Conservation (phyloP, 2,113 vertebrate genomes). For the Atrichornis clamosus region DNA sequence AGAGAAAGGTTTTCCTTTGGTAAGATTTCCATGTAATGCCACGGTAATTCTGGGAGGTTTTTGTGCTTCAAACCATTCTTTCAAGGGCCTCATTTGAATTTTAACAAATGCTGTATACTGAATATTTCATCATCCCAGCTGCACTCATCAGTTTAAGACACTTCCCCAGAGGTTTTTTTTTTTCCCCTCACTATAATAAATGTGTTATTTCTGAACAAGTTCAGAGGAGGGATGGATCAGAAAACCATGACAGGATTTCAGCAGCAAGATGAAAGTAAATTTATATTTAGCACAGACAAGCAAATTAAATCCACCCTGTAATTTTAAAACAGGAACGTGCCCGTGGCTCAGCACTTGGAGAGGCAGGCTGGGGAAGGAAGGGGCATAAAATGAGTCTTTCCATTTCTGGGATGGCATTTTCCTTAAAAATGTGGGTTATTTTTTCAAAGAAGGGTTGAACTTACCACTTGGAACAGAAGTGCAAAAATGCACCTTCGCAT, state of each 20-base stretch:
- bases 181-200: not conserved
- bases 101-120: not conserved
- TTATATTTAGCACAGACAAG: not conserved
- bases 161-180: not conserved
- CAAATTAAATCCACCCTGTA: not conserved
- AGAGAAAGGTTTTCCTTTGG: not conserved
- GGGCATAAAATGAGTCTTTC: not conserved
- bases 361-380: not conserved
- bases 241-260: not conserved
- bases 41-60: not conserved
- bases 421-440: not conserved
- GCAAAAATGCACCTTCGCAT: not conserved
- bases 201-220: not conserved
- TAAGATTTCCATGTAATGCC: not conserved
- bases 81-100: not conserved
- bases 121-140: not conserved
- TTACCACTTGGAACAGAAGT: not conserved
- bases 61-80: not conserved
- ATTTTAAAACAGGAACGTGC: rapidly evolving
- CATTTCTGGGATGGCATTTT: not conserved
- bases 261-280: not conserved
- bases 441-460: not conserved
- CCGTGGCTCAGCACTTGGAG: rapidly evolving
- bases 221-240: not conserved
- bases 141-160: not conserved